phyloP scores from a whole-genome alignment of 1,140 invertebrate genomes.

The Lasioglossum baleicum region DNA sequence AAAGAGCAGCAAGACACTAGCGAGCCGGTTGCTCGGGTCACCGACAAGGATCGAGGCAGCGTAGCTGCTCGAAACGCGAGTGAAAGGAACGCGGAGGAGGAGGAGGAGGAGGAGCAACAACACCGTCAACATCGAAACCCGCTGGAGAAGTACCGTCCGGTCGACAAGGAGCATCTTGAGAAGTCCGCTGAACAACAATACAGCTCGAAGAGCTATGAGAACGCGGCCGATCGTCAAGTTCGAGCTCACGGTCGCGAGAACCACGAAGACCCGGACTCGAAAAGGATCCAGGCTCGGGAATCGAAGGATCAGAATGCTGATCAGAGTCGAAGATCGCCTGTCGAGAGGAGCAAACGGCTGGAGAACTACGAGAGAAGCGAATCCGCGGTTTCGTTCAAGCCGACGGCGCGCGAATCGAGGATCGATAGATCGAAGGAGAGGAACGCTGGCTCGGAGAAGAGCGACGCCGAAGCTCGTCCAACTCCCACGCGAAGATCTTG shows the following conservation, averaged over 20 bases:
- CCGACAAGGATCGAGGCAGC: conserved; percentile 13
- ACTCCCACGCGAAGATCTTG: conserved; percentile 35
- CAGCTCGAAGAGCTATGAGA: too few species aligned
- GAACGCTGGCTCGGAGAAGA: not conserved
- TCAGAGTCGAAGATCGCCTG: not conserved
- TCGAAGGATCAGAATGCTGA: not conserved
- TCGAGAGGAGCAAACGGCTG: too few species aligned
- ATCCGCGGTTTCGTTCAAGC: not conserved
- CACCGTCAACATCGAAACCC: conserved; percentile 28
- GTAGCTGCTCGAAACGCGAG: conserved; percentile 15
- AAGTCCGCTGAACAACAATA: not conserved
- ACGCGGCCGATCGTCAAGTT: too few species aligned
- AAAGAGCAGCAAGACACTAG: conserved; percentile 15
- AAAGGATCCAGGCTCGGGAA: not conserved
- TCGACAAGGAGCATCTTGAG: not conserved
- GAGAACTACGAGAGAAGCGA: not conserved
- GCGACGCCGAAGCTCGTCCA: conserved; percentile 20
- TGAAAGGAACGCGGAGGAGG: conserved; percentile 34
- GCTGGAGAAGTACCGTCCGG: conserved; percentile 31
- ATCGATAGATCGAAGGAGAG: conserved; percentile 18
- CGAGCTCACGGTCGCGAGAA: not conserved
- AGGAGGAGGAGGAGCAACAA: conserved; percentile 17
- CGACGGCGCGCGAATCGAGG: not conserved
- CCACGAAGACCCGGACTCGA: not conserved
- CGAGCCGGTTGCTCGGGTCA: not conserved